A percentile compares a stretch with the other conserved stretches of the same genome.
These are phyloP conservation scores for Orthosia gracilis DNA, from an alignment of 2,888 invertebrate genomes.

Conservation along the genomic window DNA sequence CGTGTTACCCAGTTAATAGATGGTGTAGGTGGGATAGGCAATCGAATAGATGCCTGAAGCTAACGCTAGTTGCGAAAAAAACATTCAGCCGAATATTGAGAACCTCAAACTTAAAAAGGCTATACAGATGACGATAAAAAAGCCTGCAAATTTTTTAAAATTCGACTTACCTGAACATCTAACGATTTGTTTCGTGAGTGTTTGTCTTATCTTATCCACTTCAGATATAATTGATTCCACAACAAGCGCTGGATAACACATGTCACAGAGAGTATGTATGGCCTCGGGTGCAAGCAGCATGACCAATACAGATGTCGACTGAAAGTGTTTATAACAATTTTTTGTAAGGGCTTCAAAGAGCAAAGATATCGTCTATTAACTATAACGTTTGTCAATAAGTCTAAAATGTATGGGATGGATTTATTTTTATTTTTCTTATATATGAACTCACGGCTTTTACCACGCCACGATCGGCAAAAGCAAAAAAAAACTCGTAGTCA, in stretches of 20 bases:
- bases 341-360: not conserved
- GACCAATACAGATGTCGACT: rapidly evolving
- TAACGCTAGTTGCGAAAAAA: no score
- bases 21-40: no score
- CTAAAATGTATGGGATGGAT: not conserved
- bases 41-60: no score
- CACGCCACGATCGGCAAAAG: no score
- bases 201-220: constrained; percentile 6
- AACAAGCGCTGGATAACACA: constrained; percentile 2
- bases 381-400: not conserved
- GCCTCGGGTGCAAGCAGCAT: not conserved
- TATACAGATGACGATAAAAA: no score
- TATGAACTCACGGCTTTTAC: not conserved
- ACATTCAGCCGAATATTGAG: no score
- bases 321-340: not conserved
- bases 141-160: no score
- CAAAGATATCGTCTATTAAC: no score
- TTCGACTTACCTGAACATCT: constrained; percentile 6
- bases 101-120: no score
- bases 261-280: not conserved
- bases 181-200: not conserved
- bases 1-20: not conserved
- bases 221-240: constrained; percentile 3
- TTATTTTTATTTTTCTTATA: no score
- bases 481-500: not conserved